Evolutionary conservation across 2,797 vertebrate species (phyloP).

Genomic region (Sebastes vulpes): DNA sequence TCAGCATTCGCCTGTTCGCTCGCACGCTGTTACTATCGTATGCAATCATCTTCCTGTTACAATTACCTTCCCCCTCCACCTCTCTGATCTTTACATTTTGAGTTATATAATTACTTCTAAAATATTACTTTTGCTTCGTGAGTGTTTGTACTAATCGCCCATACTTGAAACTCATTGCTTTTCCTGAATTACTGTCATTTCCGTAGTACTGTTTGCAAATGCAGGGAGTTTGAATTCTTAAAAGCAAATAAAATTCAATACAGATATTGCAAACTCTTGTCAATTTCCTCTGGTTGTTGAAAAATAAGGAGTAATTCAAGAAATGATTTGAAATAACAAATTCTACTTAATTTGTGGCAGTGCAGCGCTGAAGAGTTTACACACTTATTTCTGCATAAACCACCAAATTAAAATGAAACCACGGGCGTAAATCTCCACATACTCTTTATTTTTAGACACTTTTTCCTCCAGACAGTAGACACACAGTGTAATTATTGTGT

Average conservation of each 20-base stretch:
- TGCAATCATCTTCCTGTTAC: not conserved
- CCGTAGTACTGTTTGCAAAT: not conserved
- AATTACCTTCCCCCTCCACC: not conserved
- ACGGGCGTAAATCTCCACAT: not conserved
- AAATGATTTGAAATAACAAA: not conserved
- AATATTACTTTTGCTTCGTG: not conserved
- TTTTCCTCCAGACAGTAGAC: not conserved
- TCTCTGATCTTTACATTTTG: not conserved
- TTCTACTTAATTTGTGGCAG: not conserved
- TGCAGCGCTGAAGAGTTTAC: not conserved
- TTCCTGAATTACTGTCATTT: not conserved
- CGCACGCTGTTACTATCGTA: not conserved
- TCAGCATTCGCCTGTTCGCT: not conserved
- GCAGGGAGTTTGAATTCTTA: not conserved
- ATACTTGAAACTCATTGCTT: not conserved
- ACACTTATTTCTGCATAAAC: not conserved
- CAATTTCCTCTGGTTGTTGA: not conserved
- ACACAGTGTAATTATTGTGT: not conserved
- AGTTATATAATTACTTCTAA: not conserved
- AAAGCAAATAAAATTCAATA: not conserved
- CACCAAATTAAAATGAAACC: not conserved
- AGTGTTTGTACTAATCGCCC: not conserved
- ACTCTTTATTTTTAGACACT: not conserved
- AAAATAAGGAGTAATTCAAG: not conserved
- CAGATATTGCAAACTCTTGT: not conserved